Conservation (phyloP, 2,888 invertebrate genomes). For the Hanleya hanleyi region DNA sequence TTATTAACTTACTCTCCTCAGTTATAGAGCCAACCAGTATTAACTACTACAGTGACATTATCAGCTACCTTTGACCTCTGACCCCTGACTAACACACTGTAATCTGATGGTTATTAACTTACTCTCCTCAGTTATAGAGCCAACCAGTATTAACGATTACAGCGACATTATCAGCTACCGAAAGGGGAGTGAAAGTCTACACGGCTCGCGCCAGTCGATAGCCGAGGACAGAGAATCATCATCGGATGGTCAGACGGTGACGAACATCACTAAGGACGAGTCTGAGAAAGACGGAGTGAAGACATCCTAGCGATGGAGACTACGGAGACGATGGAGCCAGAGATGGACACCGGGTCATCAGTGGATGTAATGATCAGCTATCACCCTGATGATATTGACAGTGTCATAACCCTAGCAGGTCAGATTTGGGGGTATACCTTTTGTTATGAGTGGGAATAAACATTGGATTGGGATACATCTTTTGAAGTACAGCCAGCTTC, state of each 20-base stretch:
- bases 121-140: constrained; percentile 47
- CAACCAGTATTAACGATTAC: constrained; percentile 41
- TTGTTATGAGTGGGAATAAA: too few relatives aligned
- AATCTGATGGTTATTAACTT: too few relatives aligned
- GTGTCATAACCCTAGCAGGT: constrained; percentile 46
- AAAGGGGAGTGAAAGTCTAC: background rate
- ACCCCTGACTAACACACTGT: background rate
- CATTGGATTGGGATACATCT: too few relatives aligned
- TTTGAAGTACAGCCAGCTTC: too few relatives aligned
- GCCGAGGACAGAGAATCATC: background rate
- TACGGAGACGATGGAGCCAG: too few relatives aligned
- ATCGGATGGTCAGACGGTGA: too few relatives aligned
- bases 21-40: constrained; percentile 54
- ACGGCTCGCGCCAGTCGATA: background rate
- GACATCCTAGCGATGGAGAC: too few relatives aligned
- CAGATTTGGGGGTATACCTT: too few relatives aligned
- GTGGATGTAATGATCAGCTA: constrained; percentile 48
- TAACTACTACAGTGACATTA: constrained; percentile 25
- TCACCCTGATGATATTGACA: constrained; percentile 37
- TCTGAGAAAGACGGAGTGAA: too few relatives aligned
- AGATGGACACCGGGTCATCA: background rate
- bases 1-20: constrained; percentile 20
- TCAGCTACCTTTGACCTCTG: too few relatives aligned
- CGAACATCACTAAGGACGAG: too few relatives aligned
- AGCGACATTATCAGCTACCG: constrained; percentile 19